Conservation (phyloP, 2,113 vertebrate genomes). For the Caracal caracal region DNA sequence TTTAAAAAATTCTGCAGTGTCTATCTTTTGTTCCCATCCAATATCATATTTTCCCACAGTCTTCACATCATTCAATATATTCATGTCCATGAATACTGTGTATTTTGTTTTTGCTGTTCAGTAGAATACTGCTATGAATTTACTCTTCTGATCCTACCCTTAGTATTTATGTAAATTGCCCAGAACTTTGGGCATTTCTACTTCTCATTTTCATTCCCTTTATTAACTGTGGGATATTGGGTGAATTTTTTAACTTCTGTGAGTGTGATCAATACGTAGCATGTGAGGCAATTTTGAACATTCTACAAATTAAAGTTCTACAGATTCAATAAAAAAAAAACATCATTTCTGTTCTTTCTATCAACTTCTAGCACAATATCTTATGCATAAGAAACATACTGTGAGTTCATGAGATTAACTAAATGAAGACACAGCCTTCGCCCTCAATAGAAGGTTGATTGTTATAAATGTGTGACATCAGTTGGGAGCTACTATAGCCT, state of each 20-base stretch:
- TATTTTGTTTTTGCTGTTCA: background rate
- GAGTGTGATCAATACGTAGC: background rate
- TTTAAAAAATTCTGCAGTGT: background rate
- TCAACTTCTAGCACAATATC: background rate
- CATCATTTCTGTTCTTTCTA: background rate
- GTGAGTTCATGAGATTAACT: background rate
- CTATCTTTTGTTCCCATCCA: background rate
- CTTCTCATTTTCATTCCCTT: background rate
- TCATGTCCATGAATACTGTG: background rate
- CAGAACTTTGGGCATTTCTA: background rate
- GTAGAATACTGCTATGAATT: background rate
- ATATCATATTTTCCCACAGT: background rate
- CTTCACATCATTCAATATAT: background rate
- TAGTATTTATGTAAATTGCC: background rate
- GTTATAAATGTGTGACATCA: background rate
- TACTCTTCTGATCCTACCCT: background rate
- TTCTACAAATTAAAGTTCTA: background rate
- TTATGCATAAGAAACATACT: background rate
- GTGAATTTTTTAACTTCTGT: background rate
- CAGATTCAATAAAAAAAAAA: background rate
- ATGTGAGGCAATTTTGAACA: background rate
- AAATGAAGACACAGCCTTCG: background rate
- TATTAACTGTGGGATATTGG: background rate
- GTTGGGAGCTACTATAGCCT: background rate
- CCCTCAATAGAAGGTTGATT: background rate